Evolutionary conservation across 2,888 invertebrate species (phyloP).

Genomic region (Oligia fasciuncula): DNA sequence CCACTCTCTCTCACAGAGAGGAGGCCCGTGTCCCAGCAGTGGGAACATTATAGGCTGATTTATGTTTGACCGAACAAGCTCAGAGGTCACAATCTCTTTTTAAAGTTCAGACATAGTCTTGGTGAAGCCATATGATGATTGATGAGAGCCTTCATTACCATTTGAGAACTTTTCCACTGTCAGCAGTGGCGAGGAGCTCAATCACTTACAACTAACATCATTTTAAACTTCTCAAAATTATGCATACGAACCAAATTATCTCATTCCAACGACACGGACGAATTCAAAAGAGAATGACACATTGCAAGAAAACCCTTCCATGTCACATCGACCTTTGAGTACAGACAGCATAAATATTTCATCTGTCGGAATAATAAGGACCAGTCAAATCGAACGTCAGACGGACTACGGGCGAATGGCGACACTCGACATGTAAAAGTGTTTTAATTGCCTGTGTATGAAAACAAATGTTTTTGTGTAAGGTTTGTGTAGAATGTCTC

Average conservation of each 20-base stretch:
- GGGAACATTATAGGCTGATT: too few relatives aligned
- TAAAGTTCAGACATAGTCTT: too few relatives aligned
- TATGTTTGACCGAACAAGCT: too few relatives aligned
- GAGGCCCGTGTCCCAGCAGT: too few relatives aligned
- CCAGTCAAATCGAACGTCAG: not conserved
- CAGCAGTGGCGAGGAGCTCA: not conserved
- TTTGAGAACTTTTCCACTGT: not conserved
- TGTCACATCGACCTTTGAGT: not conserved
- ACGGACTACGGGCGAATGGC: not conserved
- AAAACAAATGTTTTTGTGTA: too few relatives aligned
- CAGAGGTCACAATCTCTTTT: too few relatives aligned
- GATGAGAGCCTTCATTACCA: too few relatives aligned
- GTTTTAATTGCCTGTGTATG: slow-evolving; percentile 4
- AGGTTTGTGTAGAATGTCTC: too few relatives aligned
- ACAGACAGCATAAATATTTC: not conserved
- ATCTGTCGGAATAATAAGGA: slow-evolving; percentile 5
- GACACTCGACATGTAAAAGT: not conserved
- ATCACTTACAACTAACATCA: too few relatives aligned
- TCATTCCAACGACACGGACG: not conserved
- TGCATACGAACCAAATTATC: not conserved
- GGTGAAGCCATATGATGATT: too few relatives aligned
- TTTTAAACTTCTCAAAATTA: not conserved
- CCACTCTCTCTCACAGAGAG: too few relatives aligned
- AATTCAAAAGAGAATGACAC: not conserved
- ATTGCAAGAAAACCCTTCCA: not conserved